These are phyloP conservation scores for Mixornis gularis DNA, from an alignment of 2,113 vertebrate genomes.

Conservation along the genomic window DNA sequence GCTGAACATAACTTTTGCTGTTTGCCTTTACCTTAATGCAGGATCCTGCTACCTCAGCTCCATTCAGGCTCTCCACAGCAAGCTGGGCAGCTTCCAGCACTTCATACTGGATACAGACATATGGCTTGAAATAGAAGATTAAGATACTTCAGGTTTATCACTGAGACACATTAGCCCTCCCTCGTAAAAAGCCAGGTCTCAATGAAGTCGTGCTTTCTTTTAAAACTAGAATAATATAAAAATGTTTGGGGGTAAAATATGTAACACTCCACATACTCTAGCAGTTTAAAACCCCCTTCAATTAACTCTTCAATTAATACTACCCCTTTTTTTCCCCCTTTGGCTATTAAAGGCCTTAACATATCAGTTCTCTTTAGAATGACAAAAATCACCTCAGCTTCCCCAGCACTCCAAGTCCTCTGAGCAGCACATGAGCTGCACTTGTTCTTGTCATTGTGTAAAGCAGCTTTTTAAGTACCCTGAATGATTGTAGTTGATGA, in stretches of 20 bases:
- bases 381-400: not conserved
- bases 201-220: not conserved
- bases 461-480: not conserved
- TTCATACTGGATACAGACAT: slow-evolving; percentile 78
- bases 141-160: not conserved
- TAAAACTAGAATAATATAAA: not conserved
- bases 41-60: slow-evolving; percentile 60
- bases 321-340: not conserved
- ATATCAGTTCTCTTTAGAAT: not conserved
- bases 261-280: not conserved
- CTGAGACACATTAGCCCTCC: not conserved
- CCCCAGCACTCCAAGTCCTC: not conserved
- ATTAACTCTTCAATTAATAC: not conserved
- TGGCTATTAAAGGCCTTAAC: not conserved
- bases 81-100: slow-evolving; percentile 84
- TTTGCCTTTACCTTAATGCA: slow-evolving; percentile 62
- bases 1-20: not conserved
- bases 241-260: not conserved
- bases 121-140: slow-evolving; percentile 66
- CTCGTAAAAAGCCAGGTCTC: not conserved
- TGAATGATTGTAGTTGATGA: not conserved
- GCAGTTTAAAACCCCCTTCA: not conserved
- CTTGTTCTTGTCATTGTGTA: not conserved
- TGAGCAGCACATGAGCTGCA: not conserved
- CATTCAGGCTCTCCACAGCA: slow-evolving; percentile 75